A percentile compares a stretch with the other conserved stretches of the same genome.
Evolutionary conservation across 2,113 vertebrate genomes (phyloP).

Genomic region (Scolopax mira): DNA sequence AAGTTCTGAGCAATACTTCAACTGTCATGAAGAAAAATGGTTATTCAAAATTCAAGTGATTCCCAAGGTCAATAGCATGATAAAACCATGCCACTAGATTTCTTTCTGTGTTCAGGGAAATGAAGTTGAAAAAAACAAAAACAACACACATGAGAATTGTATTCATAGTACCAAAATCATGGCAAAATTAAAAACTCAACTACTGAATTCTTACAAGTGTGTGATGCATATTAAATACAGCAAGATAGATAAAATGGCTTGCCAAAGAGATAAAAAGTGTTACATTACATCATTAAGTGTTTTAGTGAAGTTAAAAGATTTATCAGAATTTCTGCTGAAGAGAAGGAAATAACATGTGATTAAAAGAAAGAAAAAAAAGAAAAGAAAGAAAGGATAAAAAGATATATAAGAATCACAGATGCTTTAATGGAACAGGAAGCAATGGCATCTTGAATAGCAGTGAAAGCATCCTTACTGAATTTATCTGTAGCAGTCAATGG

Average conservation of each 20-base stretch:
- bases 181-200: background rate
- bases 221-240: background rate
- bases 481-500: slow-evolving; percentile 14
- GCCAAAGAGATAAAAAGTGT: background rate
- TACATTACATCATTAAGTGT: background rate
- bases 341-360: background rate
- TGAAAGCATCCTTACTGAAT: slow-evolving; percentile 10
- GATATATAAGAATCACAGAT: background rate
- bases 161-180: background rate
- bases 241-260: background rate
- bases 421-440: slow-evolving; percentile 40
- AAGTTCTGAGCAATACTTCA: background rate
- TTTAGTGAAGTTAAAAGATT: slow-evolving; percentile 55
- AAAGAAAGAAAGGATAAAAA: background rate
- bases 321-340: slow-evolving; percentile 14
- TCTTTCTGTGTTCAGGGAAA: background rate
- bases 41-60: background rate
- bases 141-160: background rate
- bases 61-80: background rate
- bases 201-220: background rate
- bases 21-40: background rate
- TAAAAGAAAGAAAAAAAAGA: background rate
- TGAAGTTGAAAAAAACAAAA: background rate
- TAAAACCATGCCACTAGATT: background rate
- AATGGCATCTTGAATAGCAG: background rate